These are phyloP conservation scores for Phallusia fumigata DNA, from an alignment of 23 tunicate genomes.

Conservation along the genomic window DNA sequence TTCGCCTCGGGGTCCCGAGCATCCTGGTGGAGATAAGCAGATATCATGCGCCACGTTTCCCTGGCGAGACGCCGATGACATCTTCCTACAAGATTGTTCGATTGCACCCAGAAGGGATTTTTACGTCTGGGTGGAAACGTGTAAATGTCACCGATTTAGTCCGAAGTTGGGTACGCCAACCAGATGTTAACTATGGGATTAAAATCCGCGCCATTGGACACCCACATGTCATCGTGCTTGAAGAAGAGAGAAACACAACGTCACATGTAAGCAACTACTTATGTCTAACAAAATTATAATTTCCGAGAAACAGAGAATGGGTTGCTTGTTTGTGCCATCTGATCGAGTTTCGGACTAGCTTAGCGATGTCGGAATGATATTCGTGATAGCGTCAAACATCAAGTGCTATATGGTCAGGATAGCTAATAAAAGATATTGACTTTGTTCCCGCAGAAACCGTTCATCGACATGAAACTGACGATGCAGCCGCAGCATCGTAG, in stretches of 20 bases:
- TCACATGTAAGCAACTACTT: too few species aligned
- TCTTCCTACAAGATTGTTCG: background rate
- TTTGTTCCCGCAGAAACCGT: constrained; percentile 62
- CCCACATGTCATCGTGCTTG: background rate
- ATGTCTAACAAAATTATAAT: too few species aligned
- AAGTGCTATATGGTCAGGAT: too few species aligned
- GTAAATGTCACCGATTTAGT: constrained; percentile 12
- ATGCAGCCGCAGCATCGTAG: constrained; percentile 23
- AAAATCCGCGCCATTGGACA: background rate
- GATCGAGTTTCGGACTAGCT: too few species aligned
- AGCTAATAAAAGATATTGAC: too few species aligned
- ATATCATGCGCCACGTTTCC: background rate
- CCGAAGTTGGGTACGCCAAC: background rate
- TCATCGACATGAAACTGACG: constrained; percentile 45
- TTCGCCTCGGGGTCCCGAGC: background rate
- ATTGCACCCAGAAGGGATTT: background rate
- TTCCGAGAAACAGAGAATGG: too few species aligned
- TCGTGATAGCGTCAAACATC: too few species aligned
- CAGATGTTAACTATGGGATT: constrained; percentile 7
- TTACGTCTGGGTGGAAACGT: background rate
- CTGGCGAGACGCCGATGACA: background rate
- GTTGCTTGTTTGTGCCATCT: too few species aligned
- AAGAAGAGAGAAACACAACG: too few species aligned
- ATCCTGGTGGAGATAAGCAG: background rate
- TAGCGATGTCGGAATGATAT: too few species aligned